Base-by-base conservation (phyloP, 2,888 invertebrate genomes). In the Macrosoma leucophasiata region DNA sequence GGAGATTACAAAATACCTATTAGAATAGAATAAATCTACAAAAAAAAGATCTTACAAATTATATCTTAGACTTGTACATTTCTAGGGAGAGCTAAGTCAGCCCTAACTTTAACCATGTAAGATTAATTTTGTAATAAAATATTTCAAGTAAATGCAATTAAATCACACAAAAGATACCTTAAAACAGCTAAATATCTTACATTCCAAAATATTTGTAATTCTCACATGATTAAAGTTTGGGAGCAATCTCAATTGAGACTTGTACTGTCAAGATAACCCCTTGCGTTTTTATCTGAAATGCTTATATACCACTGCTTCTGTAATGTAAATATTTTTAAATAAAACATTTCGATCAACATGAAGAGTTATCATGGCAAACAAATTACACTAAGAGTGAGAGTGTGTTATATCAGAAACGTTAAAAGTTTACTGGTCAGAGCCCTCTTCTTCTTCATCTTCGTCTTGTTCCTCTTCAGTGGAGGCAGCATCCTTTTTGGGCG, bases 1-100 rank as follows among this genome's bases (percentile, higher is more conserved):
- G 62, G 76, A 81, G 81, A 79, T 81, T 82, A 82, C 78, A 78
- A 76, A 73, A 73, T 79, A 76, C 75, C 66, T 79, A 78, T 65
- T 48, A 58, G 59, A 68, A 67, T 70, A 66, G 70, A 76, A 60
- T 63, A 64, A 62, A 70, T 79, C 79, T 81, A 81, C 77, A 76
- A 74, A 75, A 73, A 68, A 71, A 64, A 55, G 60, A 63, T 64
- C 78, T 81, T 79, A 78, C 58, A 77, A 78, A 77, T 75, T 74
- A 79, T 66, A 72, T 62, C 75, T 77, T 77, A 78, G 53, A 77
- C 62, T 81, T 81, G 78, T 81, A 82, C 74, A 66, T 74, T 71
- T 71, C 79, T 79, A 79, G 62, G 76, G 71, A 79, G 77, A 79
- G 70, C 69, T 66, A 63, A 52, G 58, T 70, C 62, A 60, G 54